phyloP scores from a whole-genome alignment of 2,797 vertebrate species.

The Buphagus erythrorhynchus region DNA sequence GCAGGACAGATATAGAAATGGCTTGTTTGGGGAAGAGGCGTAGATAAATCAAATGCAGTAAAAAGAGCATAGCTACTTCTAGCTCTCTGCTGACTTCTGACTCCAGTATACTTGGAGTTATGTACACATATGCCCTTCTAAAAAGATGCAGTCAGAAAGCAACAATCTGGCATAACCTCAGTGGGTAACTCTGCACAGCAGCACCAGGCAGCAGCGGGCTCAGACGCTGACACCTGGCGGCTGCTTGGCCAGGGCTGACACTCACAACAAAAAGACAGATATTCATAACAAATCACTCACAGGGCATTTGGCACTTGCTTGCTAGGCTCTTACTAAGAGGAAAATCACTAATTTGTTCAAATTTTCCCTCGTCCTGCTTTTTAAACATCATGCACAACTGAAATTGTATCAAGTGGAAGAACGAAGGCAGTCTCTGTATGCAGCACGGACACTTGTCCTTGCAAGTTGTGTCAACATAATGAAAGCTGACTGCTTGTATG shows the following conservation, averaged over 20 bases:
- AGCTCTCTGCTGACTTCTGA: not conserved
- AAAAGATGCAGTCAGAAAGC: not conserved
- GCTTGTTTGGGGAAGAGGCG: not conserved
- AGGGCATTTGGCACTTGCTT: not conserved
- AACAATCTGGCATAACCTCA: not conserved
- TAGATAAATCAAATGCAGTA: not conserved
- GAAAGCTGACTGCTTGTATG: not conserved
- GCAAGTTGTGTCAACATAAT: not conserved
- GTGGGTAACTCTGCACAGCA: not conserved
- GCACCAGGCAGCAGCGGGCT: not conserved
- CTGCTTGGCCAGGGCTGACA: not conserved
- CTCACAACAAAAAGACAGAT: too few species aligned
- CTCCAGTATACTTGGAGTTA: not conserved
- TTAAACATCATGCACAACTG: not conserved
- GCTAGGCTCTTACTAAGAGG: not conserved
- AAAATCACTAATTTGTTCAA: not conserved
- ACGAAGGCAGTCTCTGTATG: not conserved
- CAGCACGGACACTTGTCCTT: not conserved
- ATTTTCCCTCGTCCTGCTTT: not conserved
- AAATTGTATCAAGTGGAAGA: not conserved
- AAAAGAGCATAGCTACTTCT: not conserved
- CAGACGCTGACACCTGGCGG: constrained; percentile 48
- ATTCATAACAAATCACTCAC: not conserved
- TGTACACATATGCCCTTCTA: not conserved
- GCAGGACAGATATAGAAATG: not conserved